phyloP scores from a whole-genome alignment of 2,113 vertebrate species.

The Nematolebias whitei region DNA sequence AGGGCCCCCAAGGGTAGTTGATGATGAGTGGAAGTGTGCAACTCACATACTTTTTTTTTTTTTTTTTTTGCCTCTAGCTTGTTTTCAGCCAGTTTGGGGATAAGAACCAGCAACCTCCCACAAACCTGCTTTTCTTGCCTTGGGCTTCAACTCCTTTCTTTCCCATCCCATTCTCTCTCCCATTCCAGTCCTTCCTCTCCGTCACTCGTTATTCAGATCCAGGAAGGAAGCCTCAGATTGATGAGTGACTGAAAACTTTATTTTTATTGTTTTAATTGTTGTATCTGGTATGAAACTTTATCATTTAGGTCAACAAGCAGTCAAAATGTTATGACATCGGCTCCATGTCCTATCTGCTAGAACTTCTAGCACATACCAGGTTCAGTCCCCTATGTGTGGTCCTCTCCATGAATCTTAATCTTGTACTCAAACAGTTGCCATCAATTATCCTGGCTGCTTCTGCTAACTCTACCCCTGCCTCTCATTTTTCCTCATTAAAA shows the following conservation, averaged over 20 bases:
- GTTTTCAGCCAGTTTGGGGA: conserved; percentile 38
- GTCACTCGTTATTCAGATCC: conserved; percentile 24
- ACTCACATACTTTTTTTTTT: conserved; percentile 28
- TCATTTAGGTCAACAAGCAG: conserved; percentile 64
- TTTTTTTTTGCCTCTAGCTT: conserved; percentile 26
- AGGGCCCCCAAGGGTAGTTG: conserved; percentile 60
- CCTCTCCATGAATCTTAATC: conserved; percentile 81
- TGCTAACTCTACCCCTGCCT: conserved; percentile 67
- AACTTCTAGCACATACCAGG: conserved; percentile 37
- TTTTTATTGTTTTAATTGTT: conserved; percentile 15
- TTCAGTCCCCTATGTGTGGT: conserved; percentile 58
- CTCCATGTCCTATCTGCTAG: too few relatives aligned
- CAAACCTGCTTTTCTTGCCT: conserved; percentile 39
- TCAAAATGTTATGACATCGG: conserved; percentile 67
- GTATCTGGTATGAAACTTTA: conserved; percentile 50
- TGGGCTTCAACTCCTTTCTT: conserved; percentile 31
- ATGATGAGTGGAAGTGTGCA: conserved; percentile 47
- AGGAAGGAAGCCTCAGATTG: conserved; percentile 27
- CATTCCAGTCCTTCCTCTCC: conserved; percentile 1
- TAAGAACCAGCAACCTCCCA: conserved; percentile 32
- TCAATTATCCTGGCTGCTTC: conserved; percentile 77
- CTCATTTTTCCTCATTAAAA: conserved; percentile 73
- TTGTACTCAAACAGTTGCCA: conserved; percentile 76
- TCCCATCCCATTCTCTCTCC: not conserved
- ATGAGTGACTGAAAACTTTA: conserved; percentile 36